phyloP scores from a whole-genome alignment of 2,797 vertebrate genomes.

The Coregonus suidteri region DNA sequence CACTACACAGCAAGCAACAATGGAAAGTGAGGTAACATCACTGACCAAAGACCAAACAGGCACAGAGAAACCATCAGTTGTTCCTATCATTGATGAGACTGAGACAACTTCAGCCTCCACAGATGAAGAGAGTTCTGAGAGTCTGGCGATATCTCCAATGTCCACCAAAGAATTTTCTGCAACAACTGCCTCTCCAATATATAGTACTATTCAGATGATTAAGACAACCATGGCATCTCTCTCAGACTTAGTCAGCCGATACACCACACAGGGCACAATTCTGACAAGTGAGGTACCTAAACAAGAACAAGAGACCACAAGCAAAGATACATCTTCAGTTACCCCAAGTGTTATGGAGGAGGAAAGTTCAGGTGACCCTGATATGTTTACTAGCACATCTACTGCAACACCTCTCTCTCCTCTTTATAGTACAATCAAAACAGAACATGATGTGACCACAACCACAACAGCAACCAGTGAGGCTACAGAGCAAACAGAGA shows the following conservation, averaged over 20 bases:
- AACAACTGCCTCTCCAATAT: slow-evolving; percentile 42
- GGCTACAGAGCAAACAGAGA: slow-evolving; percentile 15
- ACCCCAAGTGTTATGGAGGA: slow-evolving; percentile 11
- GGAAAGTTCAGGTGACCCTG: slow-evolving; percentile 5
- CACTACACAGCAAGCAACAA: slow-evolving; percentile 1
- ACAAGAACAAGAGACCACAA: slow-evolving; percentile 12
- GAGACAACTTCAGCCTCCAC: slow-evolving; percentile 6
- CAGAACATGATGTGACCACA: slow-evolving; percentile 13
- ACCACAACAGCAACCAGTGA: slow-evolving; percentile 2
- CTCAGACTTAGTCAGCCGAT: slow-evolving; percentile 45
- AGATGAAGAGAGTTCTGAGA: slow-evolving; percentile 13
- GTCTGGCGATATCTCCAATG: slow-evolving; percentile 16
- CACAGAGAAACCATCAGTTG: slow-evolving; percentile 16
- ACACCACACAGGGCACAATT: slow-evolving; percentile 34
- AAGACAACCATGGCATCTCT: slow-evolving; percentile 55
- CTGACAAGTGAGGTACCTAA: slow-evolving; percentile 20
- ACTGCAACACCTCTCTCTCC: background rate
- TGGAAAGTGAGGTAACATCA: slow-evolving; percentile 21
- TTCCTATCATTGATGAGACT: slow-evolving; percentile 1
- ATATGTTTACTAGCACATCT: background rate
- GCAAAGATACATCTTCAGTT: slow-evolving; percentile 17
- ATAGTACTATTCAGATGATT: slow-evolving; percentile 50
- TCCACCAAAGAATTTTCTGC: slow-evolving; percentile 19
- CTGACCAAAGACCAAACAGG: slow-evolving; percentile 18
- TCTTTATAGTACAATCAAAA: slow-evolving; percentile 15